A percentile compares a stretch with the other conserved stretches of the same genome.
phyloP scores from a whole-genome alignment of 2,113 vertebrate genomes.

The Stictonetta naevosa region DNA sequence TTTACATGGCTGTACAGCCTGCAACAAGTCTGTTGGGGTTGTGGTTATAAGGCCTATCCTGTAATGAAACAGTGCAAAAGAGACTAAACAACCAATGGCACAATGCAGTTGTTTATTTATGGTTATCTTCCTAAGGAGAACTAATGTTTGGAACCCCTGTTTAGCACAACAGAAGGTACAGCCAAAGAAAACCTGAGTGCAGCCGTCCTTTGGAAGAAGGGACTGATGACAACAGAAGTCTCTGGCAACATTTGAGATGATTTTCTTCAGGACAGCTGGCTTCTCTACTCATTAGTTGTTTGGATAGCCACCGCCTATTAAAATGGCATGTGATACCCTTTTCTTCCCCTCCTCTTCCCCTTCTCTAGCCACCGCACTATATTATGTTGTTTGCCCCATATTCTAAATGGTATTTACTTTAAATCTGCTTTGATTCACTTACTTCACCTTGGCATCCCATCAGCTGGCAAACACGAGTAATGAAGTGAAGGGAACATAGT shows the following conservation, averaged over 20 bases:
- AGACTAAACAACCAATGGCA: background rate
- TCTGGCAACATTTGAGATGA: background rate
- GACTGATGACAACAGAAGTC: background rate
- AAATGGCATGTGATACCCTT: background rate
- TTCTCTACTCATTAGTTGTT: background rate
- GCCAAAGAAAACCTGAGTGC: background rate
- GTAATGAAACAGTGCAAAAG: background rate
- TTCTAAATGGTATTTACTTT: constrained; percentile 45
- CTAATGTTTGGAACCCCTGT: background rate
- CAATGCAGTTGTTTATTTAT: background rate
- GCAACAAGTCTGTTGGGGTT: background rate
- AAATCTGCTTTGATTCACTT: constrained; percentile 54
- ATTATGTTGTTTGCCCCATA: constrained; percentile 20
- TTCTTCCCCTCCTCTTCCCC: background rate
- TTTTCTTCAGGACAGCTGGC: background rate
- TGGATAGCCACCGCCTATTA: background rate
- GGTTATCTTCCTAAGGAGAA: background rate
- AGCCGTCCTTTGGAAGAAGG: background rate
- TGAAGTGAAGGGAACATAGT: constrained; percentile 46
- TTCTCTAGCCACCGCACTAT: background rate
- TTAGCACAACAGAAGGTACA: background rate
- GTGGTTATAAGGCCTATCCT: background rate
- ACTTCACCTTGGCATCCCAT: constrained; percentile 41
- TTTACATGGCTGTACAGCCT: background rate
- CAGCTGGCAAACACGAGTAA: constrained; percentile 42